Evolutionary conservation across 2,888 invertebrate species (phyloP), one percentile per base, ranked within the genome.

Genomic region (Conops quadrifasciatus): DNA sequence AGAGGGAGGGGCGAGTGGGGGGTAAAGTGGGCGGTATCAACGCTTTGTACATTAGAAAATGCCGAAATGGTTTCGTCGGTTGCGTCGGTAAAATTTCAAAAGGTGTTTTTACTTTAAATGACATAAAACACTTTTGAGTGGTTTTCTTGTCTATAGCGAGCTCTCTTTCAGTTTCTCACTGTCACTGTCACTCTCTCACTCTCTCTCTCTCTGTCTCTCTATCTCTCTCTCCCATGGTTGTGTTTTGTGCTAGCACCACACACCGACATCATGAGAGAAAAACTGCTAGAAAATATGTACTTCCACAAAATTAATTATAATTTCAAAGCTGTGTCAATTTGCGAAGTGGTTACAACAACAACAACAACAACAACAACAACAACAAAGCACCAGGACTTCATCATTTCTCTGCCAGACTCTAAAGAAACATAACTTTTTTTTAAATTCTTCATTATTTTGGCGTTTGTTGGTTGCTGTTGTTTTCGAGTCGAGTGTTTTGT

Each of bases 251-350:
- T 4, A 36, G 9, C 5, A 36, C 36, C 36, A 36, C 36, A 36
- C 9, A 36, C 4, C 9, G 36, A 7, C 36, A 36, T 36, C 36
- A 9, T 36, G 36, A 7, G 4, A 36, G 36, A 36, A 36, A 36
- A 36, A 36, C 36, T 36, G 36, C 36, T 53, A 24, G 21, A 53
- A 53, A 53, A 53, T 21, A n/a, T n/a, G n/a, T n/a, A 36, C 36
- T 36, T 36, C 36, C 36, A 36, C 36, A 4, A 60, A 60, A 60
- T 60, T 60, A 60, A 60, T 60, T 60, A 60, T 60, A 36, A 36
- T 36, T 60, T 36, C 28, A 36, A 36, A 60, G 36, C 60, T 60
- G n/a, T 60, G 60, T 24, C 43, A 30, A 60, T 36, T 60, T 60
- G 15, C 2, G 60, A n/a, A 36, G 21, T 24, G 53, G 36, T 36